Evolutionary conservation across 2,113 vertebrate species (phyloP).

Genomic region (Capreolus pygargus): DNA sequence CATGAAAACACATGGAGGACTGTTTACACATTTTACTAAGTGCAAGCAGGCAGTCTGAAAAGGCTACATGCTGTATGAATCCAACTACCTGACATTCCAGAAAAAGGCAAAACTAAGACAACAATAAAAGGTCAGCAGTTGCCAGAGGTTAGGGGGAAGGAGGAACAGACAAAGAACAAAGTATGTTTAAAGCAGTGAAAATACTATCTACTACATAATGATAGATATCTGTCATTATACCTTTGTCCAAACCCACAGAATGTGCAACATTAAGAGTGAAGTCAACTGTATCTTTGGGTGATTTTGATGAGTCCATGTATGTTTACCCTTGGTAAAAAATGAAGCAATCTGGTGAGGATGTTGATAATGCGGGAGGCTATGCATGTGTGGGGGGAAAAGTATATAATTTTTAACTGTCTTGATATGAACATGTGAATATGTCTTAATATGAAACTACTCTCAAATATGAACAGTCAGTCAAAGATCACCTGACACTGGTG

Average conservation of each 20-base stretch:
- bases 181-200: background rate
- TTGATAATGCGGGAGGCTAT: background rate
- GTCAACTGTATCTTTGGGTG: background rate
- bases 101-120: background rate
- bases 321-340: background rate
- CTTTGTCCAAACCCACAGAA: background rate
- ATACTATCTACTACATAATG: background rate
- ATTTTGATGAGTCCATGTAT: background rate
- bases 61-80: background rate
- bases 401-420: background rate
- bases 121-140: background rate
- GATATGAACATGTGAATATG: background rate
- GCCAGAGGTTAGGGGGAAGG: background rate
- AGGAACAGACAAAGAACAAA: background rate
- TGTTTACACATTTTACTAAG: background rate
- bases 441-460: background rate
- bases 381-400: no score
- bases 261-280: background rate
- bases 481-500: background rate
- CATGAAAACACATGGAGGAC: background rate
- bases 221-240: background rate
- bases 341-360: background rate
- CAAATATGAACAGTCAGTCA: background rate
- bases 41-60: background rate
- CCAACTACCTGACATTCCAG: background rate